Conservation (phyloP, 2,888 invertebrate genomes). For the Clivina fossor region DNA sequence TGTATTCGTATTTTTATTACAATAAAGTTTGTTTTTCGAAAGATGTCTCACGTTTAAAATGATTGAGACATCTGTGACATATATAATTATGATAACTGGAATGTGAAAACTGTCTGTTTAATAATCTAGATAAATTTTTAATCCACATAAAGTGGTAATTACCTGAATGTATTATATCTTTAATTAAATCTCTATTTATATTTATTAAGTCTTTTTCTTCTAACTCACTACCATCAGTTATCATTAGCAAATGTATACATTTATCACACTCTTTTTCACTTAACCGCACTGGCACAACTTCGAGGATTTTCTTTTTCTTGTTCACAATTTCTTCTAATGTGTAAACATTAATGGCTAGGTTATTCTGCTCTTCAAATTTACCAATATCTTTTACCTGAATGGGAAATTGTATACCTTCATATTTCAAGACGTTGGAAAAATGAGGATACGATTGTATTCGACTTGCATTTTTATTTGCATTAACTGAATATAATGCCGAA, state of each 20-base stretch:
- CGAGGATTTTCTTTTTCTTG: background rate
- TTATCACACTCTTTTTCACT: conserved; percentile 14
- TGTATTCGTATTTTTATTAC: too few relatives aligned
- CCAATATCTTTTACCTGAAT: conserved; percentile 8
- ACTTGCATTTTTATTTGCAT: conserved; percentile 4
- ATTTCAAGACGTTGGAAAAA: conserved; percentile 34
- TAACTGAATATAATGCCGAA: conserved; percentile 38
- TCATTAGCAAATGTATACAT: conserved; percentile 6
- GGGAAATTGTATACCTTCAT: conserved; percentile 37
- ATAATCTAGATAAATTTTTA: too few relatives aligned
- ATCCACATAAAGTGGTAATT: too few relatives aligned
- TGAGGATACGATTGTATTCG: conserved; percentile 32
- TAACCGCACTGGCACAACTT: conserved; percentile 25
- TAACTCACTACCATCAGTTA: too few relatives aligned
- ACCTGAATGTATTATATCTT: too few relatives aligned
- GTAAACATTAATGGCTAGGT: conserved; percentile 39
- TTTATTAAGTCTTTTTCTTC: too few relatives aligned
- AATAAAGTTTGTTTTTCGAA: too few relatives aligned
- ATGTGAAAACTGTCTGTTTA: too few relatives aligned
- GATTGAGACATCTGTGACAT: too few relatives aligned
- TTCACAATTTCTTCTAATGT: conserved; percentile 29
- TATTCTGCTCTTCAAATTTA: conserved; percentile 38
- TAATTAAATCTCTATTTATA: too few relatives aligned
- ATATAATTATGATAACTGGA: too few relatives aligned
- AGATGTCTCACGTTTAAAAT: too few relatives aligned